A percentile compares a stretch with the other conserved stretches of the same genome.
phyloP scores from a whole-genome alignment of 2,113 vertebrate genomes.

The Butorides virescens region DNA sequence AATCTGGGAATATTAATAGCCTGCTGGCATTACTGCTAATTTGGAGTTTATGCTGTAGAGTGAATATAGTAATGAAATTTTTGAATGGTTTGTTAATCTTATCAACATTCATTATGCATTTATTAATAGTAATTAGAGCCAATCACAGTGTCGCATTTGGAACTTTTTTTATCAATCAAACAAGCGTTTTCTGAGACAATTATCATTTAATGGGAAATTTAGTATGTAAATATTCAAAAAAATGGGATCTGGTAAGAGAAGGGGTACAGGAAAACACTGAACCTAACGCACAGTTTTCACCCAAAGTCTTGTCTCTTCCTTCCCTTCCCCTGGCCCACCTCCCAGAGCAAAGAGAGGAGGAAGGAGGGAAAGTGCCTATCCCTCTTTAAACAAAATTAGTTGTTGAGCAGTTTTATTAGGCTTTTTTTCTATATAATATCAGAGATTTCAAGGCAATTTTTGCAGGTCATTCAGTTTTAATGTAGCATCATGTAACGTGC shows the following conservation, averaged over 20 bases:
- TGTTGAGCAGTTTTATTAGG: background rate
- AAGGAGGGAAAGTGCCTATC: background rate
- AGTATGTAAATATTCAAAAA: background rate
- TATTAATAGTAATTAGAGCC: conserved; percentile 28
- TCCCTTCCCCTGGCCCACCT: background rate
- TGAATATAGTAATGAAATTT: background rate
- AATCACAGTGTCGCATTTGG: background rate
- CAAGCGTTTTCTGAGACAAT: background rate
- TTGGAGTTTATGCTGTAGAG: background rate
- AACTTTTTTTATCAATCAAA: background rate
- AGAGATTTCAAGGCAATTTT: background rate
- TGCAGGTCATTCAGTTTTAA: background rate
- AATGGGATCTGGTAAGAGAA: background rate
- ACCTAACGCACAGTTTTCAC: background rate
- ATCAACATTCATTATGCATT: background rate
- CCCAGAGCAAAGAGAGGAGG: background rate
- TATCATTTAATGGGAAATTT: background rate
- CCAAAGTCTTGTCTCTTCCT: background rate
- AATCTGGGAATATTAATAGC: conserved; percentile 15
- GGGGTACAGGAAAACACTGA: background rate
- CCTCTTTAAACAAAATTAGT: background rate
- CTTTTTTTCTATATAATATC: background rate
- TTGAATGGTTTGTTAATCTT: conserved; percentile 35
- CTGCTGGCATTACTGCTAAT: background rate
- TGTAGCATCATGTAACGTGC: too few species aligned